Evolutionary conservation across 2,797 vertebrate genomes (phyloP), one percentile per base, ranked within the genome.

Genomic region (Salarias fasciatus): DNA sequence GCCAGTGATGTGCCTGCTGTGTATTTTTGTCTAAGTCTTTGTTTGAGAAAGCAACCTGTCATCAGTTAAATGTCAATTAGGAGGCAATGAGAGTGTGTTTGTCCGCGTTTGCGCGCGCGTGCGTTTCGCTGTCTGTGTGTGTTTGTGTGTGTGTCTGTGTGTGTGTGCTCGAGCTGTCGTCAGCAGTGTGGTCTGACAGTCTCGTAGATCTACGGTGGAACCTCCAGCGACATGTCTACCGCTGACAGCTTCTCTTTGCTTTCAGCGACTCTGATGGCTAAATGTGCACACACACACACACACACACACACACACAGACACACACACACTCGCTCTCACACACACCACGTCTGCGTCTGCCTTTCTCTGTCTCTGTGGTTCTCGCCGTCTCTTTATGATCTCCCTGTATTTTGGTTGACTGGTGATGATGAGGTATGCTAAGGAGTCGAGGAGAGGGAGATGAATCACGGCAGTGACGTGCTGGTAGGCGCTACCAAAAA

Each of bases 231-330:
- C 72, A 74, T 78, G 73, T 82, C 85, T 83, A 18, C 64, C 30
- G 72, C 77, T 91, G 90, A 91, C 91, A 91, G 89, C 86, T 87
- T 83, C 75, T 89, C 88, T 82, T 70, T 46, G 67, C 81, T 87
- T 86, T 84, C 80, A 73, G 63, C 46, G 28, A 57, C 79, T 70
- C 71, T 77, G 72, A 83, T 56, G 60, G 75, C 74, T 76, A 73
- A 73, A 80, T 45, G 56, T 63, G 52, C 60, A 40, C 48, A 54
- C 13, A 10, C 63, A 59, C 40, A 56, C 69, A 37, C 14, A 41
- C 73, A 48, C 33, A 53, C 18, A 24, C 50, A 14, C 55, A 65
- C 48, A 48, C 71, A 35, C 58, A 42, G 35, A 24, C 48, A 38
- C 30, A 18, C 10, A 53, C 24, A 40, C 47, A 15, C 53, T 48